Percentiles rank a stretch among this genome's conserved stretches.
Evolutionary conservation across 1,140 invertebrate species (phyloP).

Genomic region (Lordiphosa stackelbergi): DNA sequence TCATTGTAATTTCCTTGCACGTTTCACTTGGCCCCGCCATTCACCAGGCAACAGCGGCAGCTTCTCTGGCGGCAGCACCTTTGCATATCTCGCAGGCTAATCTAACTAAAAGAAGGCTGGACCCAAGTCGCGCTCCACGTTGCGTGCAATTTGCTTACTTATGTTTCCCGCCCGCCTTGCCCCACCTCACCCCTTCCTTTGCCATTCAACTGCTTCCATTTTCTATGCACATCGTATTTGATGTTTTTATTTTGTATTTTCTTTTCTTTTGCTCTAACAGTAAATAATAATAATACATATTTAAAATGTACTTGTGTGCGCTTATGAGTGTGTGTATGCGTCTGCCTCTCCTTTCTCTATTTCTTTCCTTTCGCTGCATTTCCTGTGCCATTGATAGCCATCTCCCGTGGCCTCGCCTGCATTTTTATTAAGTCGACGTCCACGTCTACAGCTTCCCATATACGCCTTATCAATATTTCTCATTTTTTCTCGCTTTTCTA

Average conservation of each 20-base stretch:
- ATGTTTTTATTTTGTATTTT: constrained; percentile 27
- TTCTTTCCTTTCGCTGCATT: constrained; percentile 33
- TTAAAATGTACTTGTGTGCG: constrained; percentile 50
- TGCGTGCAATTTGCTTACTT: constrained; percentile 20
- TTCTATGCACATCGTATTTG: constrained; percentile 28
- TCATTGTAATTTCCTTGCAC: constrained; percentile 40
- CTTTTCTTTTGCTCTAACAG: constrained; percentile 33
- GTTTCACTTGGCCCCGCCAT: constrained; percentile 53
- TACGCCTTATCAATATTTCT: constrained; percentile 36
- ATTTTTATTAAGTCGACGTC: constrained; percentile 50
- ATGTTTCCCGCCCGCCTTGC: background rate
- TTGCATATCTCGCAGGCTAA: constrained; percentile 59
- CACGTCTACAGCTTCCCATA: constrained; percentile 5
- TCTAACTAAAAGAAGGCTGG: constrained; percentile 34
- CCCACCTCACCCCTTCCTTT: constrained; percentile 1
- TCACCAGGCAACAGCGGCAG: constrained; percentile 12
- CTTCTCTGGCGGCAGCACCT: constrained; percentile 54
- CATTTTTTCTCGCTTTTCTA: constrained; percentile 36
- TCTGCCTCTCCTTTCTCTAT: constrained; percentile 7
- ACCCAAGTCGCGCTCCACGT: constrained; percentile 9
- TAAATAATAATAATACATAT: constrained; percentile 73
- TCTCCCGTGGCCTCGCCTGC: constrained; percentile 48
- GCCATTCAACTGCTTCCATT: constrained; percentile 4
- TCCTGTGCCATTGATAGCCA: constrained; percentile 54
- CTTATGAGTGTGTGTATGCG: constrained; percentile 8